A percentile compares a stretch with the other conserved stretches of the same genome.
phyloP scores from a whole-genome alignment of 2,888 invertebrate genomes.

The Rhagonycha fulva region DNA sequence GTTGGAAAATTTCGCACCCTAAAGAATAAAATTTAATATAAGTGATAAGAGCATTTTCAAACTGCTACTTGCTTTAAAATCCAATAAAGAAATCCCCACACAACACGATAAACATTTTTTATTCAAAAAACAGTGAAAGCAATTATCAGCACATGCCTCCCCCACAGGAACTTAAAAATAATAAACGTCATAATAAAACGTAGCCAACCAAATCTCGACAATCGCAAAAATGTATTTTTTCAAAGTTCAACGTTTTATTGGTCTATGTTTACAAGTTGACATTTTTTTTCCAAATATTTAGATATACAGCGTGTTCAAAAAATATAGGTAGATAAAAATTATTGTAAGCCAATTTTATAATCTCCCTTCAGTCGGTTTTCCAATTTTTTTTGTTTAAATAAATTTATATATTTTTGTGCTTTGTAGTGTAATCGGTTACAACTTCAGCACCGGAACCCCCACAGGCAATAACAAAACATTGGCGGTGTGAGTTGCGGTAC shows the following conservation, averaged over 20 bases:
- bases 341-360: no score
- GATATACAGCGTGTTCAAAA: background rate
- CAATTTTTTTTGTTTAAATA: no score
- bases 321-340: background rate
- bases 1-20: background rate
- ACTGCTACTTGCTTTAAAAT: background rate
- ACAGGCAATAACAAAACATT: no score
- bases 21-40: background rate
- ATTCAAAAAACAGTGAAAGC: background rate
- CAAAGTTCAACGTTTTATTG: background rate
- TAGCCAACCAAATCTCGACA: background rate
- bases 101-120: background rate
- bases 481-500: no score
- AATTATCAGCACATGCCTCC: background rate
- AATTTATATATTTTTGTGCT: no score
- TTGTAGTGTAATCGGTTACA: no score
- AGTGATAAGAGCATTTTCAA: background rate
- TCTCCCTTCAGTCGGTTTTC: no score
- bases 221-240: background rate
- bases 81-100: background rate
- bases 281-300: background rate
- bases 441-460: no score
- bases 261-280: background rate
- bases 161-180: background rate
- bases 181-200: background rate